These are phyloP conservation scores for Regulus satrapa DNA, from an alignment of 2,113 vertebrate species.

Conservation along the genomic window DNA sequence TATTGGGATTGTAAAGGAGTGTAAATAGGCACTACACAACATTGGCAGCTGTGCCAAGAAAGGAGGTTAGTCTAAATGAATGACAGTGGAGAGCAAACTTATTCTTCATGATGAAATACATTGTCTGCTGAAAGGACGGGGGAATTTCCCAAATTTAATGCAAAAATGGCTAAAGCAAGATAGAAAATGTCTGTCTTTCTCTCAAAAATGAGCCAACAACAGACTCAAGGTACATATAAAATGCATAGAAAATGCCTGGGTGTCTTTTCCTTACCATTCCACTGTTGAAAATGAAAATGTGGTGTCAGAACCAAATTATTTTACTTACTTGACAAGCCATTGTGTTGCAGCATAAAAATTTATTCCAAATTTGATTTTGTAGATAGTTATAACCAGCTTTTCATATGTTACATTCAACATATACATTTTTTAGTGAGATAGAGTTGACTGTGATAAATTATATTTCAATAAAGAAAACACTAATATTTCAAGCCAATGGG, in stretches of 20 bases:
- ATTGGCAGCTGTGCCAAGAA: not conserved
- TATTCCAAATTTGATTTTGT: not conserved
- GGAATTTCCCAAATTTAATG: not conserved
- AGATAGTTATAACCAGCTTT: not conserved
- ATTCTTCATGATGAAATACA: not conserved
- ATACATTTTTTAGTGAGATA: not conserved
- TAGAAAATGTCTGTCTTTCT: not conserved
- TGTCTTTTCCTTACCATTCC: not conserved
- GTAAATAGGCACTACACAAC: not conserved
- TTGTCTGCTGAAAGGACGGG: not conserved
- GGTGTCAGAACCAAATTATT: conserved; percentile 9
- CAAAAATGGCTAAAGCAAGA: not conserved
- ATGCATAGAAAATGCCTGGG: not conserved
- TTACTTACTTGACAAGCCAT: conserved; percentile 1
- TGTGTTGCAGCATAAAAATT: not conserved
- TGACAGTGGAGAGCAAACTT: not conserved
- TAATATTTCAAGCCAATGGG: conserved; percentile 61
- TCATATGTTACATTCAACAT: not conserved
- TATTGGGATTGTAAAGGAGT: conserved; percentile 11
- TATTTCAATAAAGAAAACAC: conserved; percentile 56
- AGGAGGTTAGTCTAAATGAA: not conserved
- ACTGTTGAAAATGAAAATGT: not conserved
- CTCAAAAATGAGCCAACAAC: not conserved
- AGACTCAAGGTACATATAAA: not conserved
- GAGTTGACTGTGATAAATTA: conserved; percentile 52